phyloP scores from a whole-genome alignment of 2,888 invertebrate species.

The Ochropacha duplaris region DNA sequence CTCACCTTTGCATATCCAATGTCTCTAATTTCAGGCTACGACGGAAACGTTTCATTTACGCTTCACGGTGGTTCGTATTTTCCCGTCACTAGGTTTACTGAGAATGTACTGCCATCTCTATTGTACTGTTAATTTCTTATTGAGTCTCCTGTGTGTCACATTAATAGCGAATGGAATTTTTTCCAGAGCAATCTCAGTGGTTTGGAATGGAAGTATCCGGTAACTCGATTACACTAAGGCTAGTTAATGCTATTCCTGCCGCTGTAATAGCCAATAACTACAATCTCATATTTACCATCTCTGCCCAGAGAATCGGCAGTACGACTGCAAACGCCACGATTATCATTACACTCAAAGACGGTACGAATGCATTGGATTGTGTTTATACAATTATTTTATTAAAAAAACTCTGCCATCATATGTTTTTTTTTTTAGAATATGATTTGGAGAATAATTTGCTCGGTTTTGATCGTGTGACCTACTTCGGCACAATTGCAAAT shows the following conservation, averaged over 20 bases:
- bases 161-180: neutral
- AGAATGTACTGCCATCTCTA: no score
- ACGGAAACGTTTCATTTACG: constrained; percentile 24
- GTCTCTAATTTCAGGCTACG: constrained; percentile 24
- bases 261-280: constrained; percentile 25
- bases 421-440: constrained; percentile 14
- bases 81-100: neutral
- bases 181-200: constrained; percentile 27
- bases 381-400: no score
- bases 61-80: constrained; percentile 32
- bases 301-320: constrained; percentile 24
- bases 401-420: no score
- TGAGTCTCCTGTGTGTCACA: no score
- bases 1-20: constrained; percentile 23
- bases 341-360: constrained; percentile 23
- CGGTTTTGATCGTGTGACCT: constrained; percentile 25
- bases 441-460: constrained; percentile 14
- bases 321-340: constrained; percentile 24
- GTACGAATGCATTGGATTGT: constrained; percentile 8
- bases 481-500: constrained; percentile 21
- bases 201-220: constrained; percentile 16
- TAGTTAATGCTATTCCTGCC: constrained; percentile 22
- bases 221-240: constrained; percentile 19
- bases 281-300: constrained; percentile 28
- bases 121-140: neutral